Percentiles rank a stretch among this genome's conserved stretches.
Evolutionary conservation across 2,888 invertebrate genomes (phyloP).

Genomic region (Caenorhabditis doughertyi): DNA sequence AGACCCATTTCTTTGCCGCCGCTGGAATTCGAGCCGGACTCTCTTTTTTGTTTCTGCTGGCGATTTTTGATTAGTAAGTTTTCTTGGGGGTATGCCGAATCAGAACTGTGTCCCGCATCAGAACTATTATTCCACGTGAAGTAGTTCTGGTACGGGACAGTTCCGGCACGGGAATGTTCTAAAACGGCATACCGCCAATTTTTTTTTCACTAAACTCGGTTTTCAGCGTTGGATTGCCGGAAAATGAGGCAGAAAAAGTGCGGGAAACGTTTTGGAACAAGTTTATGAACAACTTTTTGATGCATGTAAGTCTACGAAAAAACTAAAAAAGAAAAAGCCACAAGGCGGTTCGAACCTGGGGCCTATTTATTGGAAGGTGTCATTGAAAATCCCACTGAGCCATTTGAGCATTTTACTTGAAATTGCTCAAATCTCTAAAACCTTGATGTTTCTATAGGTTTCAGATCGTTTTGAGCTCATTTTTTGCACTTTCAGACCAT

Average conservation of each 20-base stretch:
- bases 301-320: constrained; percentile 16
- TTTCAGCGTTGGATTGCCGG: constrained; percentile 18
- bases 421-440: too few relatives aligned
- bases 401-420: not conserved
- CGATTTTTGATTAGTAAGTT: constrained; percentile 20
- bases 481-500: too few relatives aligned
- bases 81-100: too few relatives aligned
- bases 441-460: too few relatives aligned
- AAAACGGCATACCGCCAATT: too few relatives aligned
- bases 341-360: not conserved
- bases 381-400: not conserved
- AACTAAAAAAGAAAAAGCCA: not conserved
- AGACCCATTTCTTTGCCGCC: constrained; percentile 18
- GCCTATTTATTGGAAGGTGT: not conserved
- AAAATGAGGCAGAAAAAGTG: not conserved
- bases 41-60: constrained; percentile 2
- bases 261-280: constrained; percentile 19
- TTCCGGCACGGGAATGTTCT: too few relatives aligned
- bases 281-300: constrained; percentile 16
- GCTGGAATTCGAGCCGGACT: constrained; percentile 3
- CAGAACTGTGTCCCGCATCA: too few relatives aligned
- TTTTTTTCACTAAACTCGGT: too few relatives aligned
- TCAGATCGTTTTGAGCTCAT: too few relatives aligned
- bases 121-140: too few relatives aligned
- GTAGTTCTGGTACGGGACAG: too few relatives aligned